Percentiles rank a stretch among this genome's conserved stretches.
Evolutionary conservation across 2,113 vertebrate genomes (phyloP).

Genomic region (Alosa alosa): DNA sequence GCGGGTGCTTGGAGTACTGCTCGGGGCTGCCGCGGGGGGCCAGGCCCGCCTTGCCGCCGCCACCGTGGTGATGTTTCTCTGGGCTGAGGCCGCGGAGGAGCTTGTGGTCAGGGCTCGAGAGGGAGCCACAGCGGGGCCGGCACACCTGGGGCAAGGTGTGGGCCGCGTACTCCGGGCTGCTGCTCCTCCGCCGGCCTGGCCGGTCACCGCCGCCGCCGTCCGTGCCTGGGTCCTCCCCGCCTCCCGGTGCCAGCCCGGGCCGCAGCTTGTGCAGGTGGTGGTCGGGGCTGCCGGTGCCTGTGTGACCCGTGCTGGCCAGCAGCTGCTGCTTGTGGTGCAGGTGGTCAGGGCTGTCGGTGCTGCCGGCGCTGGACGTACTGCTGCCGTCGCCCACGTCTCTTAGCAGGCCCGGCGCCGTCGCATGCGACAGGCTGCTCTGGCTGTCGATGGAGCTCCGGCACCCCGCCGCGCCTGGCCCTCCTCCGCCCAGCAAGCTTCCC

Average conservation of each 20-base stretch:
- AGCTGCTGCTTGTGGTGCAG: conserved; percentile 79
- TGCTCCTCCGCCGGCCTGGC: conserved; percentile 77
- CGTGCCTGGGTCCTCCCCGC: conserved; percentile 73
- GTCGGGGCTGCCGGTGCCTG: conserved; percentile 67
- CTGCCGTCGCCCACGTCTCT: conserved; percentile 92
- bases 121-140: conserved; percentile 65
- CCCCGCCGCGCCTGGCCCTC: conserved; percentile 55
- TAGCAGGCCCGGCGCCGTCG: conserved; percentile 68
- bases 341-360: conserved; percentile 89
- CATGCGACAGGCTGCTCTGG: conserved; percentile 84
- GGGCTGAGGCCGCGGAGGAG: conserved; percentile 78
- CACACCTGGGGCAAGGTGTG: conserved; percentile 69
- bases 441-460: conserved; percentile 90
- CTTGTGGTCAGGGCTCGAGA: conserved; percentile 75
- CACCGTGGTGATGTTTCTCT: conserved; percentile 74
- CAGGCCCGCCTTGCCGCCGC: conserved; percentile 41
- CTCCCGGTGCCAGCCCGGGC: conserved; percentile 52
- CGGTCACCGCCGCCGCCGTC: not conserved
- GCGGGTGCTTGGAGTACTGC: conserved; percentile 59
- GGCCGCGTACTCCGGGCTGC: conserved; percentile 80
- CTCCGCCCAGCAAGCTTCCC: not conserved
- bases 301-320: conserved; percentile 69
- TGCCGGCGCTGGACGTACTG: conserved; percentile 90
- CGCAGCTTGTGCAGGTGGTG: conserved; percentile 73
- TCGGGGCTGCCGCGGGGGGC: conserved; percentile 64